Evolutionary conservation across 92 coral and sea anemone species (phyloP), one percentile per base, ranked within the genome.

Genomic region (Hydrozoanthus gracilis): DNA sequence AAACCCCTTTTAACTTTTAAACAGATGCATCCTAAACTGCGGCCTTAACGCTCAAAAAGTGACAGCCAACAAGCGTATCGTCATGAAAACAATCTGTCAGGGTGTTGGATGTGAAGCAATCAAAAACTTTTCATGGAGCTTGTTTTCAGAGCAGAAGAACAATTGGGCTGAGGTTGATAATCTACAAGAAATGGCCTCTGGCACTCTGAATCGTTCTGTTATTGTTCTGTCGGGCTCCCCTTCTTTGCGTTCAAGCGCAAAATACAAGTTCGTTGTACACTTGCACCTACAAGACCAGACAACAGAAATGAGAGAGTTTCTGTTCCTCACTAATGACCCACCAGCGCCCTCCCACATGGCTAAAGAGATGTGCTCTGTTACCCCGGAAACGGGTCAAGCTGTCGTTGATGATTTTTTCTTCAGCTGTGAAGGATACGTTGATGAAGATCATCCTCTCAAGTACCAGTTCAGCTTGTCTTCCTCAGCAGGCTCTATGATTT

Each of bases 391-490:
- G 35, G 98, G 98, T 0, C 58, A 55, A 45, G 94, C 98, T 7
- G 95, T 94, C 13, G 82, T 93, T 6, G 93, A 93, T 15, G 89
- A 91, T 73, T 94, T 88, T 47, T 9, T 15, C 46, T 85, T 94
- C 69, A 78, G 70, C 61, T 94, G 98, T 64, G 62, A 69, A 46
- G 95, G 89, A 1, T 92, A 82, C 80, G 10, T 45, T 1, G 98
- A 94, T 44, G 95, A 92, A 9, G 95, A 94, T 55, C 58, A 84
- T 11, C 98, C 98, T 4, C 90, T 94, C 3, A 78, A 62, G 50
- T 94, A 91, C 56, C 93, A 92, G 86, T 94, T 92, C 56, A 80
- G 85, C 47, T 46, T 80, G n/a, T 49, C 75, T 47, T 80, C 74
- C 11, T 20, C 85, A 47, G 51, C 89, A 14, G 98, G 98, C 0